These are phyloP conservation scores for Dendrolimus punctatus DNA, from an alignment of 1,140 invertebrate species.

Conservation along the genomic window DNA sequence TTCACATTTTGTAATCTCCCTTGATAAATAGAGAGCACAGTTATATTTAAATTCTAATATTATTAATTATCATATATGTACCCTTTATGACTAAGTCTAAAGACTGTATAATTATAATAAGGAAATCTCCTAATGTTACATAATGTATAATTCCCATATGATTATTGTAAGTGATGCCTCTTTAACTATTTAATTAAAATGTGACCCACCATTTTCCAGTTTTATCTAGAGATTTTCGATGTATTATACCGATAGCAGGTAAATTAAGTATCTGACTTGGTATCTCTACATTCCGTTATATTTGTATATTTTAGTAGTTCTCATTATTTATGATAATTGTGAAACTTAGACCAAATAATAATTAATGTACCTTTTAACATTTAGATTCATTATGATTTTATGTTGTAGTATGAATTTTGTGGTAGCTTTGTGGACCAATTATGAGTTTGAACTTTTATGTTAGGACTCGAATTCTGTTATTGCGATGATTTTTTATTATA, in stretches of 20 bases:
- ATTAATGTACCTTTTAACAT: constrained; percentile 69
- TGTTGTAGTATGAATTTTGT: constrained; percentile 45
- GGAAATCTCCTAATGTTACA: constrained; percentile 62
- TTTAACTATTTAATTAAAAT: constrained; percentile 51
- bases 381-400: constrained; percentile 50
- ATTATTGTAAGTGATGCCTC: constrained; percentile 49
- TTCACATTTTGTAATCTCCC: constrained; percentile 67
- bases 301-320: constrained; percentile 61
- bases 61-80: constrained; percentile 55
- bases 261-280: constrained; percentile 45
- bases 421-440: constrained; percentile 68
- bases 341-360: constrained; percentile 72
- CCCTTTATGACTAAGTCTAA: constrained; percentile 63
- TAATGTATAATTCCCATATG: constrained; percentile 56
- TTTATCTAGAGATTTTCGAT: constrained; percentile 62
- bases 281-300: constrained; percentile 69
- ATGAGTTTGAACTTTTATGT: constrained; percentile 58
- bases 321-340: constrained; percentile 62
- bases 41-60: constrained; percentile 47
- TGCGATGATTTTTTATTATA: constrained; percentile 41
- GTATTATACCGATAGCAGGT: constrained; percentile 49
- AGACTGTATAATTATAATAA: constrained; percentile 68
- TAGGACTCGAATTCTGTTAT: constrained; percentile 55
- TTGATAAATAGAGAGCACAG: constrained; percentile 63
- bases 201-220: constrained; percentile 69